Evolutionary conservation across 35 echinoderm and acorn worm genomes (phyloP), one percentile per base, ranked within the genome.

Genomic region (Heliocidaris erythrogramma): DNA sequence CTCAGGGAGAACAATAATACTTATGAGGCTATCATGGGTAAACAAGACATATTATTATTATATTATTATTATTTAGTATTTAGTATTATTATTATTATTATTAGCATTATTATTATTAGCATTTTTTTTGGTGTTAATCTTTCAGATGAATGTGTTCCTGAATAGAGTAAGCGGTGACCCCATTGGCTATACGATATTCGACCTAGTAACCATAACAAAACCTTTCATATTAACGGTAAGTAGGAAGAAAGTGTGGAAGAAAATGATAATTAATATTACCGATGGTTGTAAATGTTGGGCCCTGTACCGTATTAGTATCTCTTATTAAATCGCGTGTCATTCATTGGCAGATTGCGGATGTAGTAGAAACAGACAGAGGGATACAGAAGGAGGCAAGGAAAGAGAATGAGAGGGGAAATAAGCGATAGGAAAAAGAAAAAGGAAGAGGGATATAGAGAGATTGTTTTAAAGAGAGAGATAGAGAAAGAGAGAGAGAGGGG

Each of bases 201-300:
- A 97, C 35, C 87, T 96, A 2, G 96, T 96, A 18, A 96, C 94
- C 30, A 42, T 96, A 16, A 96, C 96, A 31, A 96, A 96, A 42
- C 96, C 96, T 35, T 96, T 96, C 90, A 96, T 96, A 11, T 69
- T 96, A 48, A 96, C 96, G 94, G 94, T 96, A 95, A 95, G 96
- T 92, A 47, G 24, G 13, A 18, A 29, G 56, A 31, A 10, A 32
- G 3, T 27, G 2, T 2, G n/a, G 7, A 71, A 60, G 32, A 53
- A 94, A 85, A 2, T 86, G 30, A 30, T n/a, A 31, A 27, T 42
- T 2, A 16, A 13, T 18, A 86, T 24, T 31, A 94, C 12, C 3
- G 13, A 35, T 32, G 18, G 59, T 47, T 35, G 32, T 30, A 93
- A 13, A 35, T 2, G 32, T n/a, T 30, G 2, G 21, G 24, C 16